A percentile compares a stretch with the other conserved stretches of the same genome.
phyloP scores from a whole-genome alignment of 2,113 vertebrate species.

The Recurvirostra avosetta region DNA sequence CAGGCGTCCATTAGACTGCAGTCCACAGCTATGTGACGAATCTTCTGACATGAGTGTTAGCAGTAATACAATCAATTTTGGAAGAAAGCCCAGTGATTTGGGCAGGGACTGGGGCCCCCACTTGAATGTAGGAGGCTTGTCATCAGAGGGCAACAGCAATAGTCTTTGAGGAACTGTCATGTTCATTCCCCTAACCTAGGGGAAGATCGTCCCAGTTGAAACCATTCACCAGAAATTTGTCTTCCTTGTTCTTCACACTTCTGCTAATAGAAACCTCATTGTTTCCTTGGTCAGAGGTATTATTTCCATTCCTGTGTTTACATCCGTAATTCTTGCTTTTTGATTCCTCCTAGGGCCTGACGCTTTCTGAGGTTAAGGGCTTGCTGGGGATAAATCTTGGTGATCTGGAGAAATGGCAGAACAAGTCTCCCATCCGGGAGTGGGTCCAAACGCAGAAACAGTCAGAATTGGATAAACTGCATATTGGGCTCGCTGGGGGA shows the following conservation, averaged over 20 bases:
- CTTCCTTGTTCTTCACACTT: background rate
- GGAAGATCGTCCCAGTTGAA: background rate
- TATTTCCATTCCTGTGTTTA: background rate
- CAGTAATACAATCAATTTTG: background rate
- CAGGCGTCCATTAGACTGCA: fast-evolving
- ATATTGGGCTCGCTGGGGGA: conserved; percentile 40
- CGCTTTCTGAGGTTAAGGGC: background rate
- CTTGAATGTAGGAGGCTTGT: background rate
- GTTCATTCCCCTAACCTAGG: background rate
- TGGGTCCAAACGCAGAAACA: conserved; percentile 63
- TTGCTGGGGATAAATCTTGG: conserved; percentile 52
- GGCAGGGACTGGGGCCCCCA: background rate
- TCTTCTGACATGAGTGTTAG: background rate
- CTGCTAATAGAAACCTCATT: background rate
- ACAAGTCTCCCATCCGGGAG: background rate
- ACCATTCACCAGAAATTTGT: too few relatives aligned
- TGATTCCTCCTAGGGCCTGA: conserved; percentile 53
- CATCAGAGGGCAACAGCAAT: background rate
- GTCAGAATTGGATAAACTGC: conserved; percentile 35
- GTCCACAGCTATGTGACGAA: background rate
- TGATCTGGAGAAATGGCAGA: background rate
- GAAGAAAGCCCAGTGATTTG: background rate
- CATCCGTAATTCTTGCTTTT: background rate
- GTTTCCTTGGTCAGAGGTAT: background rate
- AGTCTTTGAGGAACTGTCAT: background rate